Base-by-base conservation (phyloP, 2,113 vertebrate genomes). In the Triplophysa tibetana region DNA sequence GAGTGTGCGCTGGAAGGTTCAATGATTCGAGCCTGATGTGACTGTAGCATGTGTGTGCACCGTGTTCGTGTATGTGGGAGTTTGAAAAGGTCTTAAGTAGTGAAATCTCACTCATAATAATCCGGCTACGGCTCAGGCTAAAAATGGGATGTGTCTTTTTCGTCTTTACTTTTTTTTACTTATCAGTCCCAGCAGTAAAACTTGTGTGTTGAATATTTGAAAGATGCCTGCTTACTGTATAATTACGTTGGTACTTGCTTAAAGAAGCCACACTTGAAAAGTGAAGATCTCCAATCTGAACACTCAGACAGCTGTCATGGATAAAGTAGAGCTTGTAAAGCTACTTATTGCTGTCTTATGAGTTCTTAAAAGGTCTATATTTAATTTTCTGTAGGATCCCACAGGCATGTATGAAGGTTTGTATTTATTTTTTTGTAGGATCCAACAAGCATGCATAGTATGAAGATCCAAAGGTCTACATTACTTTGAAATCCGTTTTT, bases 101-200 rank as follows among this genome's bases (percentile, higher is more conserved):
- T 58, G 61, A 81, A 83, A 33, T 81, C 56, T 77, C 19, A 68
- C 79, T 75, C 67, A 68, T 84, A 77, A 81, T 78, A 85, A 86
- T 83, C 78, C 78, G n/a, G n/a, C n/a, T n/a, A 64, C 33, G 41
- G 66, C 77, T 82, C 43, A 69, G 73, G 81, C 75, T 80, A 63
- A 79, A 87, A 87, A 80, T 80, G 73, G 80, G 68, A 73, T 84
- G 68, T 76, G 70, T 74, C 79, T 69, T 84, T 26, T 58, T 68
- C 74, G 3, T 76, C 50, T 61, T 69, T 64, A 19, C 45, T 24
- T 64, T 64, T 64, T n/a, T 64, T 14, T 48, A 24, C 64, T 79
- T 79, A 70, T 80, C 65, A 66, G 70, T n/a, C 23, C 41, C 23
- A 52, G n/a, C 70, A 73, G 70, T 33, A 2, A 50, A 82, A 48